Conservation (phyloP, 2,888 invertebrate species). For the Tinea pellionella region DNA sequence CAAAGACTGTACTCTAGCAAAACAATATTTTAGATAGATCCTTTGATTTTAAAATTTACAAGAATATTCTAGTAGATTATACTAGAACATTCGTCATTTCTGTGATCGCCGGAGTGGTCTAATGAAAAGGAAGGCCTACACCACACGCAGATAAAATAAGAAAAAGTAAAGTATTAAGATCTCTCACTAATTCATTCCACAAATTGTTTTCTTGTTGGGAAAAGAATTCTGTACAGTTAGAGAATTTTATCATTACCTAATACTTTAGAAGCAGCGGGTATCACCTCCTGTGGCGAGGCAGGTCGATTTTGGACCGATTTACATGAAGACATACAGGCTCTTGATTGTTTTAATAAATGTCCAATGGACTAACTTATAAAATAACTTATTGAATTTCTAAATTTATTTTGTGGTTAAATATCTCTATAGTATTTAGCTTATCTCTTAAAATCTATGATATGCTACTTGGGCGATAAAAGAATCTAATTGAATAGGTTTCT, state of each 20-base stretch:
- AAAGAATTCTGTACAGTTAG: constrained; percentile 42
- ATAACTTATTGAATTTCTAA: no score
- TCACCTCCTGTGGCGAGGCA: constrained; percentile 32
- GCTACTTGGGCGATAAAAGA: no score
- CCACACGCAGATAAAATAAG: constrained; percentile 5
- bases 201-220: constrained; percentile 42
- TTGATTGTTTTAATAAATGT: neutral
- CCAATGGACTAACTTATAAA: neutral
- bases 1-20: no score
- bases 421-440: no score
- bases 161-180: constrained; percentile 9
- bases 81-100: no score
- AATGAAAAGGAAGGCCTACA: neutral
- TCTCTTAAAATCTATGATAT: no score
- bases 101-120: neutral
- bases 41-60: no score
- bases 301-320: neutral
- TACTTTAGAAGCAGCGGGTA: constrained; percentile 28
- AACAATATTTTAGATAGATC: no score
- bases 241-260: constrained; percentile 55
- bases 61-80: no score
- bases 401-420: no score
- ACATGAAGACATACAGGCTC: neutral
- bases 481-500: no score
- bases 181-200: constrained; percentile 28